Conservation (phyloP, 2,797 vertebrate species). For the Tenualosa thibaudeaui region DNA sequence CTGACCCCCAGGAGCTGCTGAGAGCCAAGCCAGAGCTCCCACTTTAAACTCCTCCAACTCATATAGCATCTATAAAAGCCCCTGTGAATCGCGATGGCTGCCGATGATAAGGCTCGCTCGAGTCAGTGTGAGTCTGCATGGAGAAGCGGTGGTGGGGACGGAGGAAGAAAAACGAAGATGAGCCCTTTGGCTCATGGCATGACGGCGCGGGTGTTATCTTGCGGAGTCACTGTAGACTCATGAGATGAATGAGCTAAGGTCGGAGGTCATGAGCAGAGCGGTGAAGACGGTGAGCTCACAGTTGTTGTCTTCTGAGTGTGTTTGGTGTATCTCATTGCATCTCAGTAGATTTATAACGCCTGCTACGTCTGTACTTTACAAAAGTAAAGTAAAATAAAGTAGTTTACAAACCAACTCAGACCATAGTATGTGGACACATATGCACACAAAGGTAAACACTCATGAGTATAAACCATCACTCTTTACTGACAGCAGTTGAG, state of each 20-base stretch:
- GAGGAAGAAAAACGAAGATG: neutral
- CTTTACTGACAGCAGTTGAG: neutral
- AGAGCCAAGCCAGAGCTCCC: slow-evolving; percentile 6
- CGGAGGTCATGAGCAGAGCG: neutral
- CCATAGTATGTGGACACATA: neutral
- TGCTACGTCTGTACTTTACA: neutral
- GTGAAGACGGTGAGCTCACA: neutral
- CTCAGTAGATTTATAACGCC: neutral
- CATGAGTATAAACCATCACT: neutral
- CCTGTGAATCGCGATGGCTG: neutral
- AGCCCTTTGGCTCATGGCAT: neutral
- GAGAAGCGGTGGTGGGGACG: neutral
- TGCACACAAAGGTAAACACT: neutral
- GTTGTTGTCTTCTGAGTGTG: slow-evolving; percentile 2
- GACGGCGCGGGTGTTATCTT: neutral
- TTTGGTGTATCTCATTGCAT: neutral
- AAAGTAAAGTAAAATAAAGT: neutral
- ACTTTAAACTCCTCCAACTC: neutral
- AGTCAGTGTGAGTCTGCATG: neutral
- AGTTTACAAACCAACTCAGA: neutral
- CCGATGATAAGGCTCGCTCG: neutral
- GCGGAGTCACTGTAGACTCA: neutral
- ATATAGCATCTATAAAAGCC: neutral
- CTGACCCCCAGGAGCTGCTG: neutral
- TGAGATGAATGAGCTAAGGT: neutral